Percentiles rank a stretch among this genome's conserved stretches.
Conservation (phyloP, 2,888 invertebrate species). For the Mamestra brassicae region DNA sequence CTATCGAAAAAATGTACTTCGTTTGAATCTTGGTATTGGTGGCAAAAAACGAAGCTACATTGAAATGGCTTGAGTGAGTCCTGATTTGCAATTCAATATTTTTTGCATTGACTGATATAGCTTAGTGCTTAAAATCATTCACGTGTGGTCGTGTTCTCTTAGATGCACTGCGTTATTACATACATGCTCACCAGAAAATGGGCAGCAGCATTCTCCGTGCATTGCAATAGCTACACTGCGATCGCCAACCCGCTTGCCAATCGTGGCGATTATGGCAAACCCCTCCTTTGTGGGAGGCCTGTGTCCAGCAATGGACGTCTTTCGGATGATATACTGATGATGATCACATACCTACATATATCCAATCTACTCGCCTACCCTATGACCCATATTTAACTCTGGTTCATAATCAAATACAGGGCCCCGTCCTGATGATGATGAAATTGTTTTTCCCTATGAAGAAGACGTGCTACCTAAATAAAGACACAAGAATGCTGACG, state of each 20-base stretch:
- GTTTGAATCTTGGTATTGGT: slow-evolving; percentile 42
- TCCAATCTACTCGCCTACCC: neutral
- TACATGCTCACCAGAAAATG: too few species aligned
- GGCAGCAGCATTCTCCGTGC: too few species aligned
- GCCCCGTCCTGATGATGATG: too few species aligned
- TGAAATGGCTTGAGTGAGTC: slow-evolving; percentile 44
- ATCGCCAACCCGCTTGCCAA: too few species aligned
- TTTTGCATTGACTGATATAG: slow-evolving; percentile 22
- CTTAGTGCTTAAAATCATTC: slow-evolving; percentile 32
- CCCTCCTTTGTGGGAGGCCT: too few species aligned
- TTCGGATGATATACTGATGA: too few species aligned
- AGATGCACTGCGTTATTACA: neutral
- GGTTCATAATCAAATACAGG: neutral
- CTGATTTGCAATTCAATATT: slow-evolving; percentile 31
- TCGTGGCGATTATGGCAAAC: too few species aligned
- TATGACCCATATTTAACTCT: neutral
- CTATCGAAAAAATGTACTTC: slow-evolving; percentile 65
- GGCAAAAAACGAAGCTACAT: slow-evolving; percentile 42
- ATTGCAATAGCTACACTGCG: too few species aligned
- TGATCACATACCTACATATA: neutral
- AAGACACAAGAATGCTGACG: too few species aligned
- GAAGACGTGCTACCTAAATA: too few species aligned
- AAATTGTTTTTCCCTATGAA: too few species aligned
- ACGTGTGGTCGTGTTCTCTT: neutral
- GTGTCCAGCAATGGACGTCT: too few species aligned